phyloP scores from a whole-genome alignment of 2,888 invertebrate genomes.

The Hyles lineata region DNA sequence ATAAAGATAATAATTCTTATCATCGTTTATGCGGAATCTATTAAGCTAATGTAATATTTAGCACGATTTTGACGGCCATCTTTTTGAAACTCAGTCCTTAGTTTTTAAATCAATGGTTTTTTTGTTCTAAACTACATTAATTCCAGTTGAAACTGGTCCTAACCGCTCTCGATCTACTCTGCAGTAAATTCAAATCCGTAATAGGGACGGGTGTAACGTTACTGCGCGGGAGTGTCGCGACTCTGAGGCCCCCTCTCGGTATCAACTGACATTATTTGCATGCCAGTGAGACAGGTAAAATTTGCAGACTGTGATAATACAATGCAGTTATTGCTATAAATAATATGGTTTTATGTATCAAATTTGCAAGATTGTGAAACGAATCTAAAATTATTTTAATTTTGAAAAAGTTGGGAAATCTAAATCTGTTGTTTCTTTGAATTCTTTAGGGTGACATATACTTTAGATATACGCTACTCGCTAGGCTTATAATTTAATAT shows the following conservation, averaged over 20 bases:
- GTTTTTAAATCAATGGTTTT: too few species aligned
- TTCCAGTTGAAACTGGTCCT: background rate
- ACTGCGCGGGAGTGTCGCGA: background rate
- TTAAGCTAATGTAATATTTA: too few species aligned
- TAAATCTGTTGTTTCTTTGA: too few species aligned
- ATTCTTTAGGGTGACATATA: too few species aligned
- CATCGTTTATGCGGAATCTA: too few species aligned
- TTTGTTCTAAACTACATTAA: background rate
- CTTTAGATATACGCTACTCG: too few species aligned
- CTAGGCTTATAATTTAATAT: too few species aligned
- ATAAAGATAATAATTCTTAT: too few species aligned
- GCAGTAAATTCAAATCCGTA: conserved; percentile 1
- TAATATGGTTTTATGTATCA: background rate
- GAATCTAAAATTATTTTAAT: background rate
- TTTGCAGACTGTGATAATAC: background rate
- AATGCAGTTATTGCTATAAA: background rate
- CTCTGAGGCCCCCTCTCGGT: background rate
- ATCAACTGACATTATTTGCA: conserved; percentile 1
- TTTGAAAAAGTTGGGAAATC: background rate
- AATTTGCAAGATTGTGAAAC: background rate
- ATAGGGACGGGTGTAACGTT: background rate
- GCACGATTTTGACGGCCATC: too few species aligned
- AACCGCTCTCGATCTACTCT: background rate
- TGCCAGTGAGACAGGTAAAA: conserved; percentile 15
- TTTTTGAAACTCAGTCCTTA: too few species aligned